Evolutionary conservation across 1,140 invertebrate genomes (phyloP).

Genomic region (Drosophila pandora): DNA sequence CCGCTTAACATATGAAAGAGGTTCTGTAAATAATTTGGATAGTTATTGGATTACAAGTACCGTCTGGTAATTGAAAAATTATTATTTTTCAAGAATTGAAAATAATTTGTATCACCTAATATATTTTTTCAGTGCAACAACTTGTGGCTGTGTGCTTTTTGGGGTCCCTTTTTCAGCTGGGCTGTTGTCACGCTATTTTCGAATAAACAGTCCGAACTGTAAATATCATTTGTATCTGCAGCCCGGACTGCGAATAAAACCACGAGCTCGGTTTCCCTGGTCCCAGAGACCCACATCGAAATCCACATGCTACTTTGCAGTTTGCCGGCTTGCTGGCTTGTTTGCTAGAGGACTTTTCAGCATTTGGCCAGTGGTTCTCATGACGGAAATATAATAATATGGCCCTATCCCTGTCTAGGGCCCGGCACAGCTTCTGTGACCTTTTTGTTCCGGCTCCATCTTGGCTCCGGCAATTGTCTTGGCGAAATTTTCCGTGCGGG

Average conservation of each 20-base stretch:
- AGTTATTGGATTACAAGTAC: too few species aligned
- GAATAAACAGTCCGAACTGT: slow-evolving; percentile 55
- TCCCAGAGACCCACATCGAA: slow-evolving; percentile 8
- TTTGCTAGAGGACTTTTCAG: not conserved
- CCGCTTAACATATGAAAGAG: too few species aligned
- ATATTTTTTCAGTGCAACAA: slow-evolving; percentile 8
- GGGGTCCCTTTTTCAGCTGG: slow-evolving; percentile 1
- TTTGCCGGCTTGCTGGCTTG: slow-evolving; percentile 10
- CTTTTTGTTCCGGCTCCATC: slow-evolving; percentile 15
- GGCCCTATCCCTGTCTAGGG: slow-evolving; percentile 53
- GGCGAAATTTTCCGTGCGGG: slow-evolving; percentile 15
- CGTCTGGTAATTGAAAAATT: too few species aligned
- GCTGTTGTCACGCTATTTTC: slow-evolving; percentile 57
- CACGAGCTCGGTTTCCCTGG: slow-evolving; percentile 46
- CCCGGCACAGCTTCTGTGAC: slow-evolving; percentile 40
- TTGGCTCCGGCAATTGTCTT: slow-evolving; percentile 22
- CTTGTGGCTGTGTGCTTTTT: slow-evolving; percentile 5
- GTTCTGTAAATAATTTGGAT: too few species aligned
- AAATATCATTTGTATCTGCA: slow-evolving; percentile 59
- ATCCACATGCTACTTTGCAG: not conserved
- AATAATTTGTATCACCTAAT: too few species aligned
- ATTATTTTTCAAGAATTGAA: too few species aligned
- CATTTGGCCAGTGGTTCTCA: slow-evolving; percentile 53
- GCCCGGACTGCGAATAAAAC: slow-evolving; percentile 57
- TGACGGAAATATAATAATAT: slow-evolving; percentile 67